A percentile compares a stretch with the other conserved stretches of the same genome.
These are phyloP conservation scores for Macrotis lagotis DNA, from an alignment of 2,113 vertebrate genomes.

Conservation along the genomic window DNA sequence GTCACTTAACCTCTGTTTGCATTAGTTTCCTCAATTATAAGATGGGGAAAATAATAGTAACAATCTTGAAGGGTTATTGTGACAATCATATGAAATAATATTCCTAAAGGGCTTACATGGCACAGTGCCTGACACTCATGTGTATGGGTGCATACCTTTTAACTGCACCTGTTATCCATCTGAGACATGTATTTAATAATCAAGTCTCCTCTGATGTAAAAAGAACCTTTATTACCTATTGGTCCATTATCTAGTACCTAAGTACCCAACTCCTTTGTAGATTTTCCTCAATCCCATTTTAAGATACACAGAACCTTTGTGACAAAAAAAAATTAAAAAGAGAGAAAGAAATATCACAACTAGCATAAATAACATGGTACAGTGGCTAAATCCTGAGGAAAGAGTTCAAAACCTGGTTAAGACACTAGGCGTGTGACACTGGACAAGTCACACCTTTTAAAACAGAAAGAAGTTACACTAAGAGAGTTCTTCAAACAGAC, in stretches of 20 bases:
- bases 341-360: background rate
- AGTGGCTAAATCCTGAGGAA: background rate
- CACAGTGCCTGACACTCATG: background rate
- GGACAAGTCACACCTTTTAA: background rate
- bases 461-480: background rate
- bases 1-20: background rate
- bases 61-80: background rate
- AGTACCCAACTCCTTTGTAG: background rate
- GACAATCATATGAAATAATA: background rate
- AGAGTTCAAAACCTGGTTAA: background rate
- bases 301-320: background rate
- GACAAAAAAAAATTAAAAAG: background rate
- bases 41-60: background rate
- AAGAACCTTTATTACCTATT: background rate
- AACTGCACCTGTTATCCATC: background rate
- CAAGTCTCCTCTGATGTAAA: background rate
- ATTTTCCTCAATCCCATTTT: background rate
- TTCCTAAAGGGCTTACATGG: background rate
- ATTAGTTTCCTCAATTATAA: background rate
- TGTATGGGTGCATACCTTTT: background rate
- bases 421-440: background rate
- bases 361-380: background rate
- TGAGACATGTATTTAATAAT: background rate
- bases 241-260: background rate
- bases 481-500: background rate